A percentile compares a stretch with the other conserved stretches of the same genome.
phyloP scores from a whole-genome alignment of 2,888 invertebrate genomes.

The Melipona bicolor region DNA sequence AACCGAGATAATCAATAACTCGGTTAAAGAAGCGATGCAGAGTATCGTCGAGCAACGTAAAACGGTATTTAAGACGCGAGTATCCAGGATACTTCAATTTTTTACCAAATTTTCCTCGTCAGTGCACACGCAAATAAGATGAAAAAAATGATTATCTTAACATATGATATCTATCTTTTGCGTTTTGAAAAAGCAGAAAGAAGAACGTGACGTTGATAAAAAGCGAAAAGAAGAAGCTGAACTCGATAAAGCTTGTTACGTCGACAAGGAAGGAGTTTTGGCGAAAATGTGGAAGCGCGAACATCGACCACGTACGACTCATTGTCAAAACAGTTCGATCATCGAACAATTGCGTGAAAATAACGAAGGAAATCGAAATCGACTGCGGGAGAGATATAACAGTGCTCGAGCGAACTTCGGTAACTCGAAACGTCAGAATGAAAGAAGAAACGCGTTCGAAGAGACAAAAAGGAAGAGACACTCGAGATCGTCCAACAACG shows the following conservation, averaged over 20 bases:
- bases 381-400: constrained; percentile 8
- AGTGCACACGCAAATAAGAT: neutral
- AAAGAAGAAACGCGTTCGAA: constrained; percentile 1
- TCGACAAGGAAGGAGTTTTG: neutral
- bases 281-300: constrained; percentile 1
- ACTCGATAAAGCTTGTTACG: neutral
- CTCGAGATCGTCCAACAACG: constrained; percentile 22
- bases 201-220: neutral
- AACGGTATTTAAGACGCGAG: constrained; percentile 70
- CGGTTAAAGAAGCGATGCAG: constrained; percentile 73
- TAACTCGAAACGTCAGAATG: constrained; percentile 11
- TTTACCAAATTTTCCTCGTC: neutral
- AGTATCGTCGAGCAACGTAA: constrained; percentile 69
- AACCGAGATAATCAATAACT: constrained; percentile 71
- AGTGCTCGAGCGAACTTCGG: neutral
- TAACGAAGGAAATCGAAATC: constrained; percentile 1
- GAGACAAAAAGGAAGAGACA: constrained; percentile 19
- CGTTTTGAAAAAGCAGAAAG: constrained; percentile 19
- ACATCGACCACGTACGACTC: neutral
- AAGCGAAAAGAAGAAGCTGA: neutral
- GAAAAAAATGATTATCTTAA: neutral
- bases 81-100: constrained; percentile 49
- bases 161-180: neutral
- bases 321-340: neutral
- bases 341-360: neutral